Base-by-base conservation (phyloP, 2,797 vertebrate genomes). In the Heteromormyrus szaboi region DNA sequence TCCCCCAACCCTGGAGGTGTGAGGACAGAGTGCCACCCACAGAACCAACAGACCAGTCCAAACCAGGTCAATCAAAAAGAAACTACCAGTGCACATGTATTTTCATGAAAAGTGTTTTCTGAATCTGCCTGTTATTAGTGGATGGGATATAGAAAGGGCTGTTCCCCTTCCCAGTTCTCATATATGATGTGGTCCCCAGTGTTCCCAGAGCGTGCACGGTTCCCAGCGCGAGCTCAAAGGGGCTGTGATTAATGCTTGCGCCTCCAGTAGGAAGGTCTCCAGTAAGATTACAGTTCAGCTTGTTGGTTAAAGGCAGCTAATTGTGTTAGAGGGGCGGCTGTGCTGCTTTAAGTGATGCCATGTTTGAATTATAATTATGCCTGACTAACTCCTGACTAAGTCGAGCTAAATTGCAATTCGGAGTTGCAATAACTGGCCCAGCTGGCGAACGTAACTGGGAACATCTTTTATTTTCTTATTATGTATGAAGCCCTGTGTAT, bases 131-230 rank as follows among this genome's bases (percentile, higher is more conserved):
- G 19, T 87, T 87, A 65, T 68, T 87, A 87, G 56, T 56, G 62
- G 59, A 68, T 44, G 22, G 5, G 50, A 86, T 56, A 7, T 86
- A 29, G 29, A 50, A 86, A n/a, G 33, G 85, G 53, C 85, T 22
- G 12, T 44, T 86, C 85, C 29, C 12, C 25, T 41, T 54, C 14
- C 33, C 68, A 53, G 85, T 86, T 86, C 85, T 59, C 85, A 86
- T 86, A 33, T 86, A 51, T 86, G 85, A 86, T 86, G 85, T 86
- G 85, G 85, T 86, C 85, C 51, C 51, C 51, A 25, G 85, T 53
- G 22, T 86, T 29, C 25, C 51, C 85, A 37, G 51, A 37, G 50
- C 1, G 5, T 4, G 17, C 53, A 59, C 22, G 19, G 85, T 86
- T 86, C 85, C 85, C 51, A 56, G 48, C 33, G 5, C 5, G 19